These are phyloP conservation scores for Acronicta alni DNA, from an alignment of 2,888 invertebrate species.

Conservation along the genomic window DNA sequence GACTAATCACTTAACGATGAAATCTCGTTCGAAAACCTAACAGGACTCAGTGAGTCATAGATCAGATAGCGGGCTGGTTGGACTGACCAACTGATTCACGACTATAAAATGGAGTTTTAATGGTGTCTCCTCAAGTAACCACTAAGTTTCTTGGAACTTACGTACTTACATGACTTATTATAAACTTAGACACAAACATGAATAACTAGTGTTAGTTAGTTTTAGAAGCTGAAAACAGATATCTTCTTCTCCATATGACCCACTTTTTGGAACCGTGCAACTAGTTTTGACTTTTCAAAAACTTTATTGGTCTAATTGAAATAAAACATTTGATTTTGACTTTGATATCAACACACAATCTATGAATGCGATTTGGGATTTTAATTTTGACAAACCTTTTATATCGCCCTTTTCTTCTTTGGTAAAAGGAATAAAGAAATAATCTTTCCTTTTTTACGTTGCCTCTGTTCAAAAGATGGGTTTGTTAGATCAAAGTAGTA, in stretches of 20 bases:
- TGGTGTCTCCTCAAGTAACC: constrained; percentile 21
- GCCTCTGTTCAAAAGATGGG: constrained; percentile 19
- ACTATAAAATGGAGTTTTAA: constrained; percentile 35
- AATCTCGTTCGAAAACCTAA: constrained; percentile 61
- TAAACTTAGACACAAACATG: constrained; percentile 7
- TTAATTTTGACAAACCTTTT: neutral
- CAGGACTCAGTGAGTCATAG: constrained; percentile 64
- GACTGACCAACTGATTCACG: constrained; percentile 51
- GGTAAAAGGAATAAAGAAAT: constrained; percentile 20
- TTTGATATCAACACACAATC: neutral
- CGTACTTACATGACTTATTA: constrained; percentile 8
- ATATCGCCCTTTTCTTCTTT: neutral
- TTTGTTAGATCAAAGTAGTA: constrained; percentile 38
- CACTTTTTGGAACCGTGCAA: too few relatives aligned
- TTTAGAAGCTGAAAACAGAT: neutral
- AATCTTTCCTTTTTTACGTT: constrained; percentile 15
- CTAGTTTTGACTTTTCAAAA: too few relatives aligned
- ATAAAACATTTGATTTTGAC: too few relatives aligned
- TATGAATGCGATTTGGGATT: neutral
- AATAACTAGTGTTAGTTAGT: constrained; percentile 10
- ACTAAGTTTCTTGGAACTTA: constrained; percentile 31
- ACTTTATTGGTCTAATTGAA: too few relatives aligned
- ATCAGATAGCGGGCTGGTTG: constrained; percentile 58
- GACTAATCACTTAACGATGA: constrained; percentile 67
- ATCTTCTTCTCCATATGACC: too few relatives aligned